These are phyloP conservation scores for Platypus cylindrus DNA, from an alignment of 2,888 invertebrate genomes.

Conservation along the genomic window DNA sequence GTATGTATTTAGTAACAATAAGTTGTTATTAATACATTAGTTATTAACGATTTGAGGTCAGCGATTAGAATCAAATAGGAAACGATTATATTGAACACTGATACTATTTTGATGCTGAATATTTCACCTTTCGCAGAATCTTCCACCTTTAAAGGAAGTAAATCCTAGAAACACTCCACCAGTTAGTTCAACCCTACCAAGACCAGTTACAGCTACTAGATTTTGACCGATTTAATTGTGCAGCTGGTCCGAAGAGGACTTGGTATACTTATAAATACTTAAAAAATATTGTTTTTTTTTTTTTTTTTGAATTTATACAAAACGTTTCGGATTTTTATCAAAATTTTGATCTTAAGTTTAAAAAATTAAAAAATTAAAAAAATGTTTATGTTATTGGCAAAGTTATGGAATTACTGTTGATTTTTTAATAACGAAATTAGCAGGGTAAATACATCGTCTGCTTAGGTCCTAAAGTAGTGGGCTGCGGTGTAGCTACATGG, in stretches of 20 bases:
- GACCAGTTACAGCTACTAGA: conserved; percentile 35
- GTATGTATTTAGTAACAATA: conserved; percentile 23
- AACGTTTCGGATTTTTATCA: no score
- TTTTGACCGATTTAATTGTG: conserved; percentile 35
- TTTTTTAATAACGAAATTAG: conserved; percentile 2
- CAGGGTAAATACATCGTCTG: conserved; percentile 2
- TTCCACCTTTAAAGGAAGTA: conserved; percentile 31
- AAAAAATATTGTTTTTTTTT: conserved; percentile 18
- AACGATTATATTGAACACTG: not conserved
- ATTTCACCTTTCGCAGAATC: conserved; percentile 21
- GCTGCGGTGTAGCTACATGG: no score
- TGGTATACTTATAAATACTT: conserved; percentile 27
- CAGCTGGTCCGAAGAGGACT: conserved; percentile 19
- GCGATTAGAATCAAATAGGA: not conserved
- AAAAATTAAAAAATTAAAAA: no score
- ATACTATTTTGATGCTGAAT: not conserved
- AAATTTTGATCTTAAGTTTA: no score
- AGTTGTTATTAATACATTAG: not conserved
- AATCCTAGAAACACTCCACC: conserved; percentile 28
- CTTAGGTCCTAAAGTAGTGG: no score
- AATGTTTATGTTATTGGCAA: no score
- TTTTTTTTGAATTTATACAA: conserved; percentile 10
- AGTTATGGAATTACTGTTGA: no score
- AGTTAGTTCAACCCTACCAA: conserved; percentile 30
- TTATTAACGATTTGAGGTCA: no score